Conservation (phyloP, 2,113 vertebrate species). For the Spheniscus mendiculus region DNA sequence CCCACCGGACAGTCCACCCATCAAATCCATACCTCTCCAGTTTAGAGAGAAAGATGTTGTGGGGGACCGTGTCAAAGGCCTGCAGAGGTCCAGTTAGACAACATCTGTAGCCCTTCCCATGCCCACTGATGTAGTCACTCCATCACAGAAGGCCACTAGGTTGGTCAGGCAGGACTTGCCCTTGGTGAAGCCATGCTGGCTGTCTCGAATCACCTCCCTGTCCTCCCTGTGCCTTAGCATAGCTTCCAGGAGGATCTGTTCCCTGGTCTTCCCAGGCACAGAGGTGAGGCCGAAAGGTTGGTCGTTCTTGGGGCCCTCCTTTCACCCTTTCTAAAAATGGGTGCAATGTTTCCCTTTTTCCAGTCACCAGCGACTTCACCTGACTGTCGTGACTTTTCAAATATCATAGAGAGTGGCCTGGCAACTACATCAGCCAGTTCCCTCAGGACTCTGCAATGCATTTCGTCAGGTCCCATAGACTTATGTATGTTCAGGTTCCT, state of each 20-base stretch:
- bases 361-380: background rate
- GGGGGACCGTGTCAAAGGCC: background rate
- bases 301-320: background rate
- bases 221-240: background rate
- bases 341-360: background rate
- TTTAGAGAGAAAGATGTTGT: background rate
- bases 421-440: background rate
- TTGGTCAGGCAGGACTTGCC: background rate
- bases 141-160: background rate
- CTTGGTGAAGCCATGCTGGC: background rate
- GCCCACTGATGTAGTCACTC: background rate
- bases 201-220: accelerated
- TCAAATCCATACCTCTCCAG: background rate
- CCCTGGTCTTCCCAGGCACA: background rate
- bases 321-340: background rate
- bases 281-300: background rate
- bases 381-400: background rate
- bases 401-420: background rate
- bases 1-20: background rate
- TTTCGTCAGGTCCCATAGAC: background rate
- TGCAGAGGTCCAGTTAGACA: background rate
- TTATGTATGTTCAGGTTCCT: background rate
- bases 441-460: background rate
- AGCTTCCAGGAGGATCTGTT: background rate
- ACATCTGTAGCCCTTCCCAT: background rate